Evolutionary conservation across 2,888 invertebrate species (phyloP).

Genomic region (Helicoverpa assulta): DNA sequence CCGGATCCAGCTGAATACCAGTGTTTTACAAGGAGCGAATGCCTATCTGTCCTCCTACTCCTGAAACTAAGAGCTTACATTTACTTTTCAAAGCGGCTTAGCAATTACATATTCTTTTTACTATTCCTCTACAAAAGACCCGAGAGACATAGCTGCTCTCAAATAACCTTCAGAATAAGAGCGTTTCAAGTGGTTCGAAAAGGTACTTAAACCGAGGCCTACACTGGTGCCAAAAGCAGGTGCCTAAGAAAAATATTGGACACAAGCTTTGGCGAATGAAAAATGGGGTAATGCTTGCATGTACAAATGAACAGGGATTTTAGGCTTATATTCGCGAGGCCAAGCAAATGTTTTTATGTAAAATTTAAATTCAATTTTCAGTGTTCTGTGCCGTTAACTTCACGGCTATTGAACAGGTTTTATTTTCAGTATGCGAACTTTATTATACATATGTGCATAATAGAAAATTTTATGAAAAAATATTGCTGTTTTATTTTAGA

Average conservation of each 20-base stretch:
- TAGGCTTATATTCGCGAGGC: conserved; percentile 5
- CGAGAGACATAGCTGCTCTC: background rate
- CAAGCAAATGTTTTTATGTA: conserved; percentile 4
- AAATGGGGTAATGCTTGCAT: background rate
- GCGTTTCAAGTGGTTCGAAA: conserved; percentile 9
- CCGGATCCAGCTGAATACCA: no score
- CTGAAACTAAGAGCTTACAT: no score
- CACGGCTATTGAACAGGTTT: conserved; percentile 1
- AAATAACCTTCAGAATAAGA: conserved; percentile 16
- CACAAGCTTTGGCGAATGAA: background rate
- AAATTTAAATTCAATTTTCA: conserved; percentile 23
- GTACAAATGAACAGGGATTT: conserved; percentile 7
- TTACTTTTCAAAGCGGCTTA: no score
- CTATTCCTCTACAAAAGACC: background rate
- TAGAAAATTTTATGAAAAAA: background rate
- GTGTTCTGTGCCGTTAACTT: background rate
- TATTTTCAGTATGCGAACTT: background rate
- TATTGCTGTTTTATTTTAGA: background rate
- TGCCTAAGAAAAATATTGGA: conserved; percentile 9
- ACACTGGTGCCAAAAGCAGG: conserved; percentile 41
- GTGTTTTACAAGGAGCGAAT: no score
- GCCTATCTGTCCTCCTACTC: no score
- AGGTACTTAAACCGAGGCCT: conserved; percentile 24
- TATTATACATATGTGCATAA: conserved; percentile 6
- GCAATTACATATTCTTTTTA: no score